Percentiles rank a stretch among this genome's conserved stretches.
Conservation (phyloP, 2,888 invertebrate species). For the Dichetophora obliterata region DNA sequence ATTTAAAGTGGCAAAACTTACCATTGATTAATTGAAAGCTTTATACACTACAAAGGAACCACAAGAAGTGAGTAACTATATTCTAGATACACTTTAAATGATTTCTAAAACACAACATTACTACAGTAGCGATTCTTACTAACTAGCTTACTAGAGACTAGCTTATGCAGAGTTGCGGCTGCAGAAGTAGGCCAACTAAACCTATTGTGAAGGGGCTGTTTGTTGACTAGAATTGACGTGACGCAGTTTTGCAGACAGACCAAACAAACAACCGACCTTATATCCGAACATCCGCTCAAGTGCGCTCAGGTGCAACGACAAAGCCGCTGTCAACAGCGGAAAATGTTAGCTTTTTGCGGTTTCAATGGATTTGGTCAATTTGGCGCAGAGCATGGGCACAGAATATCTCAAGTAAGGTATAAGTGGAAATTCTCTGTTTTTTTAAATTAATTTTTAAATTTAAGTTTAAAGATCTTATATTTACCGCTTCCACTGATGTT, state of each 20-base stretch:
- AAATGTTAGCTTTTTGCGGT: slow-evolving; percentile 52
- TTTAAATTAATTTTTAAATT: not conserved
- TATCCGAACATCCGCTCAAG: not conserved
- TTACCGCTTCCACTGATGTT: not conserved
- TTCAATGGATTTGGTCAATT: slow-evolving; percentile 68
- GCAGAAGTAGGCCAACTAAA: slow-evolving; percentile 25
- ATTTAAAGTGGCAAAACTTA: not conserved
- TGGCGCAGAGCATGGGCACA: slow-evolving; percentile 51
- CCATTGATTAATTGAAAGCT: not conserved
- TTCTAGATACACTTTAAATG: not conserved
- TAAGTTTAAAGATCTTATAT: not conserved
- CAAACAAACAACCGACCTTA: not conserved
- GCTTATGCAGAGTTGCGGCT: slow-evolving; percentile 18
- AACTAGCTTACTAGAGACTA: slow-evolving; percentile 20
- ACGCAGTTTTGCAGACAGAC: not conserved
- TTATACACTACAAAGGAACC: too few species aligned
- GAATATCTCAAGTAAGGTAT: slow-evolving; percentile 18
- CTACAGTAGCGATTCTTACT: slow-evolving; percentile 15
- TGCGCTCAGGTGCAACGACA: not conserved
- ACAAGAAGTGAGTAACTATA: not conserved
- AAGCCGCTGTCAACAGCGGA: not conserved
- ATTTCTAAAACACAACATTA: slow-evolving; percentile 20
- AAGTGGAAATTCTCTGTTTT: slow-evolving; percentile 15
- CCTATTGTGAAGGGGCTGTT: not conserved
- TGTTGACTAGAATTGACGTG: not conserved